phyloP scores from a whole-genome alignment of 2,888 invertebrate species.

The Eledona agricola region DNA sequence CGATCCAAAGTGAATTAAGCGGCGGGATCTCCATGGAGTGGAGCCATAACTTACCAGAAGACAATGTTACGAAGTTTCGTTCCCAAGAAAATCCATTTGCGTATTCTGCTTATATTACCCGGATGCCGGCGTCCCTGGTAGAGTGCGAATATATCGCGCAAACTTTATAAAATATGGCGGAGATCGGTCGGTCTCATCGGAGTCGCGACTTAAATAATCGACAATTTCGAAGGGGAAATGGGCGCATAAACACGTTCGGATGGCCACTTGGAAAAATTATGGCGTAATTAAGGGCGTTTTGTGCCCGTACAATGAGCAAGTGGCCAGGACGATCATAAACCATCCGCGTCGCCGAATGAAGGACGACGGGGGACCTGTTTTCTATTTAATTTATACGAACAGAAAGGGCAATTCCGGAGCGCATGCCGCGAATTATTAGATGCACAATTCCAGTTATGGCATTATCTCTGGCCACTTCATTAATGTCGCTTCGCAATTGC shows the following conservation, averaged over 20 bases:
- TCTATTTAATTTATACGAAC: no score
- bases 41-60: constrained; percentile 51
- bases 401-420: constrained; percentile 13
- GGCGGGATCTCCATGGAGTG: constrained; percentile 52
- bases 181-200: constrained; percentile 6
- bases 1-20: constrained; percentile 56
- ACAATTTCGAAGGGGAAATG: constrained; percentile 34
- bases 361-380: constrained; percentile 5
- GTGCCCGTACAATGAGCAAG: no score
- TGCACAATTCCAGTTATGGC: constrained; percentile 35
- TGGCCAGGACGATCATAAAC: no score
- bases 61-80: constrained; percentile 39
- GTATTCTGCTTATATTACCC: constrained; percentile 39
- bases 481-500: constrained; percentile 34
- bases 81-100: constrained; percentile 41
- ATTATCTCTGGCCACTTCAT: constrained; percentile 36
- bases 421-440: constrained; percentile 29
- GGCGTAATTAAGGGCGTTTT: constrained; percentile 28
- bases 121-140: constrained; percentile 31
- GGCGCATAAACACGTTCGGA: constrained; percentile 31
- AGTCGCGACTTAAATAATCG: constrained; percentile 19
- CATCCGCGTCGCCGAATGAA: constrained; percentile 8
- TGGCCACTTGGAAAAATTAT: constrained; percentile 40
- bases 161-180: constrained; percentile 36
- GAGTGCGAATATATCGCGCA: constrained; percentile 38